phyloP scores from a whole-genome alignment of 2,888 invertebrate species.

The Gryllus longicercus region DNA sequence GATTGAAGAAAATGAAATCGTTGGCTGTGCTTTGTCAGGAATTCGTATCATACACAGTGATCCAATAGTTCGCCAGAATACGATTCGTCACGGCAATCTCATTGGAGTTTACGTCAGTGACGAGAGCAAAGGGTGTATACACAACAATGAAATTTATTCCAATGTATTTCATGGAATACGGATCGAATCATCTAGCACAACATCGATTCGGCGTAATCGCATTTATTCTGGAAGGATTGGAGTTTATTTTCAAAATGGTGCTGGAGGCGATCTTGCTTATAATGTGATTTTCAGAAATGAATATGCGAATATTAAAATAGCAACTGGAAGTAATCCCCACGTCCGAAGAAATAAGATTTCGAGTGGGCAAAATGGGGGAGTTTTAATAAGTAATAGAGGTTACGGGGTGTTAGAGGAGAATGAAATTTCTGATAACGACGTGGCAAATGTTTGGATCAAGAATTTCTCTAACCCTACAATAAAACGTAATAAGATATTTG shows the following conservation, averaged over 20 bases:
- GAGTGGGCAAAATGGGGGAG: conserved; percentile 99
- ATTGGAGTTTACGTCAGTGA: no score
- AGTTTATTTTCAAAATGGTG: conserved; percentile 99
- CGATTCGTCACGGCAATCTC: no score
- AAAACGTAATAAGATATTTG: conserved; percentile 94
- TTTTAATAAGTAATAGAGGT: conserved; percentile 98
- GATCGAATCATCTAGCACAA: conserved; percentile 92
- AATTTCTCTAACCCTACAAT: conserved; percentile 98
- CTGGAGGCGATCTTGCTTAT: conserved; percentile 96
- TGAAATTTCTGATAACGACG: conserved; percentile 99
- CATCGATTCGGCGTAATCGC: conserved; percentile 90
- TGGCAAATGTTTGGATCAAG: conserved; percentile 99
- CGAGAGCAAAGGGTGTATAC: no score
- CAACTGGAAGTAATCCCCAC: conserved; percentile 94
- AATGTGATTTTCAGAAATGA: conserved; percentile 99
- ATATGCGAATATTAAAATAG: conserved; percentile 97
- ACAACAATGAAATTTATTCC: no score
- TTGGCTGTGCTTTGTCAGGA: no score
- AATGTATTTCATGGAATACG: conserved; percentile 89
- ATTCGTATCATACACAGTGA: no score
- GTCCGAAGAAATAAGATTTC: conserved; percentile 98
- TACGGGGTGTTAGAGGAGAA: conserved; percentile 93
- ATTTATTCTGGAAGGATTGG: conserved; percentile 98
- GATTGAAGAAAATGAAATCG: no score
- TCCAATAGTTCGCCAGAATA: no score